Evolutionary conservation across 2,888 invertebrate species (phyloP).

Genomic region (Aphidius colemani): DNA sequence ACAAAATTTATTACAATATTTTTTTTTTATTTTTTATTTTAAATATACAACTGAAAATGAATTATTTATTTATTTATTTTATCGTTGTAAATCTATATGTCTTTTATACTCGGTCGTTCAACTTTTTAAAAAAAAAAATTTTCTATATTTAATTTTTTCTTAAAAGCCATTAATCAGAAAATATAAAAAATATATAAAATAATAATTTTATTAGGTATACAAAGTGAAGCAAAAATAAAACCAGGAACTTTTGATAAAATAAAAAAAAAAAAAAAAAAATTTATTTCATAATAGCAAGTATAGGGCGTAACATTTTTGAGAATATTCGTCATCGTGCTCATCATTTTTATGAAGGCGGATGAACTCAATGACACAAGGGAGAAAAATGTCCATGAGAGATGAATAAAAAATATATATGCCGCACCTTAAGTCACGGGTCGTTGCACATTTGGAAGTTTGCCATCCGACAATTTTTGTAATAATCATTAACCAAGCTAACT

Average conservation of each 20-base stretch:
- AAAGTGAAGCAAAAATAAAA: slow-evolving; percentile 35
- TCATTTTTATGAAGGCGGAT: slow-evolving; percentile 28
- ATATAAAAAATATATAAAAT: too few relatives aligned
- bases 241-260: slow-evolving; percentile 40
- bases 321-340: slow-evolving; percentile 31
- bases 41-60: too few relatives aligned
- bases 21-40: too few relatives aligned
- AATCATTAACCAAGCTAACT: slow-evolving; percentile 13
- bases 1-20: too few relatives aligned
- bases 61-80: too few relatives aligned
- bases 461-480: slow-evolving; percentile 22
- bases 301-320: slow-evolving; percentile 38
- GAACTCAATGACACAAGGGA: slow-evolving; percentile 20
- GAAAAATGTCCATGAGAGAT: background rate
- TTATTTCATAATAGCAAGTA: slow-evolving; percentile 38
- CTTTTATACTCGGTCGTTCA: too few relatives aligned
- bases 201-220: too few relatives aligned
- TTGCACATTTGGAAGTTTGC: slow-evolving; percentile 29
- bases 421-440: slow-evolving; percentile 24
- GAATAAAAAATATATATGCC: slow-evolving; percentile 9
- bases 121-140: too few relatives aligned
- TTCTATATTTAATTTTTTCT: too few relatives aligned
- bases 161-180: too few relatives aligned
- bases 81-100: too few relatives aligned
- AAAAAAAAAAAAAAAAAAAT: slow-evolving; percentile 30